Evolutionary conservation across 2,888 invertebrate species (phyloP).

Genomic region (Chironomus tentans): DNA sequence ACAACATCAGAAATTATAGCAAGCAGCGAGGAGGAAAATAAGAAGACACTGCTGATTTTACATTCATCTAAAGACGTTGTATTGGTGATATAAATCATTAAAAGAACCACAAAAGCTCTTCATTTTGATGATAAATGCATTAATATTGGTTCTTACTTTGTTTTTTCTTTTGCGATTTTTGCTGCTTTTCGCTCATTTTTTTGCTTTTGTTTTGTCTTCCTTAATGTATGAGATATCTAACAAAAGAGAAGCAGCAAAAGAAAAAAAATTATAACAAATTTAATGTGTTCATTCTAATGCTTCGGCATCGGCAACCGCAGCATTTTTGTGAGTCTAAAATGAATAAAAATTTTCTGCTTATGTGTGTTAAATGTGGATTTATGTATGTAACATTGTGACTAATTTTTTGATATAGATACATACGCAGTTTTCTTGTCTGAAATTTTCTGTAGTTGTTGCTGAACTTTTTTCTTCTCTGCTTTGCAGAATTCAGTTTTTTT

Average conservation of each 20-base stretch:
- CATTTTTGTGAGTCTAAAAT: not conserved
- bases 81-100: not conserved
- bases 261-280: not conserved
- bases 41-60: too few species aligned
- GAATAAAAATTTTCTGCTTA: not conserved
- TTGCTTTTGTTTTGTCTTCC: not conserved
- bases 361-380: not conserved
- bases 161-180: not conserved
- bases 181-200: not conserved
- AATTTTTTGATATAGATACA: slow-evolving; percentile 18
- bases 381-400: slow-evolving; percentile 23
- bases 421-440: too few species aligned
- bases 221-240: not conserved
- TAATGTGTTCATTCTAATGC: not conserved
- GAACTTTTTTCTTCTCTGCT: too few species aligned
- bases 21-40: too few species aligned
- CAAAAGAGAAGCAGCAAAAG: not conserved
- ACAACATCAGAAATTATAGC: too few species aligned
- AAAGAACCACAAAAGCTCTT: not conserved
- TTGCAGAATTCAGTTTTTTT: too few species aligned
- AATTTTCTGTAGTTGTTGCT: too few species aligned
- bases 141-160: not conserved
- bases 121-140: not conserved
- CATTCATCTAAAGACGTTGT: too few species aligned
- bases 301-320: not conserved